Conservation (phyloP, 2,888 invertebrate species). For the Pollenia angustigena region DNA sequence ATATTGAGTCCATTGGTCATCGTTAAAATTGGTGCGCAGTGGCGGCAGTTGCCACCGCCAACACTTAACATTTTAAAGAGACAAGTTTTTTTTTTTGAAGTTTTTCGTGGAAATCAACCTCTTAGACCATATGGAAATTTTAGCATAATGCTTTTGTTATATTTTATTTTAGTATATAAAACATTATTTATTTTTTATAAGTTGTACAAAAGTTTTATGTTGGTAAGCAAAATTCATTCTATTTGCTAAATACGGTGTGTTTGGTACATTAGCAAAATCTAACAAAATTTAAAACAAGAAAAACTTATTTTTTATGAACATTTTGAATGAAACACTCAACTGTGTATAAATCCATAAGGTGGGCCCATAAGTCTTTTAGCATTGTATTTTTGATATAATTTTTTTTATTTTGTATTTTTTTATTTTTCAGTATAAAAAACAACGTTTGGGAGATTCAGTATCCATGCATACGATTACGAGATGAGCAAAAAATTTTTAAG, state of each 20-base stretch:
- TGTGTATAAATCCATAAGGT: no score
- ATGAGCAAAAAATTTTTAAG: no score
- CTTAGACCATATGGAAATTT: conserved; percentile 60
- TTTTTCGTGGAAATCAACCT: conserved; percentile 56
- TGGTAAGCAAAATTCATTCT: conserved; percentile 22
- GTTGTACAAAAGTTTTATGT: neutral
- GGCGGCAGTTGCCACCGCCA: conserved; percentile 44
- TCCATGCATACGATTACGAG: no score
- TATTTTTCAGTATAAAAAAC: no score
- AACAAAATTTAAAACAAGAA: no score
- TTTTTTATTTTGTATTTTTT: no score
- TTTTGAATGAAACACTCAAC: no score
- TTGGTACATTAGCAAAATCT: no score
- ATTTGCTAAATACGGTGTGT: neutral
- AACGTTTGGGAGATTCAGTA: no score
- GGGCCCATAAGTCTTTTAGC: no score
- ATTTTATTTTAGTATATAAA: conserved; percentile 16
- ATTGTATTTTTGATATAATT: no score
- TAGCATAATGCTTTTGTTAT: conserved; percentile 50
- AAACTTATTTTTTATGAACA: no score
- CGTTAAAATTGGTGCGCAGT: conserved; percentile 15
- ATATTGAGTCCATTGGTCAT: conserved; percentile 35
- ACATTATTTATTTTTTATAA: neutral
- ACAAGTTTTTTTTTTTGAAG: conserved; percentile 37
- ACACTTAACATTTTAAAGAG: conserved; percentile 57